Percentiles rank a stretch among this genome's conserved stretches.
These are phyloP conservation scores for Diarsia mendica DNA, from an alignment of 2,888 invertebrate species.

Conservation along the genomic window DNA sequence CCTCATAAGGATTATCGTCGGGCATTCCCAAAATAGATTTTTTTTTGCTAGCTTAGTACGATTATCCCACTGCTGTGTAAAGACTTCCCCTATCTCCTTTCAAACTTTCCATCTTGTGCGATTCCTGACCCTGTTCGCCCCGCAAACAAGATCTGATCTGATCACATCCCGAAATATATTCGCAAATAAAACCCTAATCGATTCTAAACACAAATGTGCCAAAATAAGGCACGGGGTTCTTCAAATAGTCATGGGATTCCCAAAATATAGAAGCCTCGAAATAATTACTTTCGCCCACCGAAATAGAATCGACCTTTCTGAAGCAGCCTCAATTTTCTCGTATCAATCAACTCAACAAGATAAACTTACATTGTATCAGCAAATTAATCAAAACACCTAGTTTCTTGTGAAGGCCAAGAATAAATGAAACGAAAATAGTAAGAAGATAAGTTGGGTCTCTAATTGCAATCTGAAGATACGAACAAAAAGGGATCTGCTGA, in stretches of 20 bases:
- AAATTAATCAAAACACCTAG: constrained; percentile 42
- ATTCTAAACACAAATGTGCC: constrained; percentile 9
- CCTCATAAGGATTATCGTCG: not conserved
- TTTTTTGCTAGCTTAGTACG: no score
- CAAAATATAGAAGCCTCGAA: constrained; percentile 17
- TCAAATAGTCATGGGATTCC: constrained; percentile 13
- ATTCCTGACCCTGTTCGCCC: no score
- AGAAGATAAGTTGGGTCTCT: constrained; percentile 65
- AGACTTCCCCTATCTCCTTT: no score
- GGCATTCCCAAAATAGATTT: not conserved
- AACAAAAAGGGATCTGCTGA: constrained; percentile 69
- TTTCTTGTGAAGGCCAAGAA: constrained; percentile 27
- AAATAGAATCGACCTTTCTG: constrained; percentile 28
- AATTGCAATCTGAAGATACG: constrained; percentile 71
- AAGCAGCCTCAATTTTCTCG: constrained; percentile 20
- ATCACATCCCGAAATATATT: not conserved
- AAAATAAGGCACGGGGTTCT: not conserved
- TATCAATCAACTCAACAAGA: constrained; percentile 46
- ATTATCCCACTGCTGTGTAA: no score
- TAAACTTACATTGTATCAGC: constrained; percentile 17
- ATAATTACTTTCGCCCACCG: constrained; percentile 31
- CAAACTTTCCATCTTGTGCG: no score
- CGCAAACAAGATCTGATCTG: no score
- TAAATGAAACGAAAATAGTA: constrained; percentile 58
- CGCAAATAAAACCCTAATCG: not conserved